Conservation (phyloP, 1,140 invertebrate genomes). For the Prorops nasuta region DNA sequence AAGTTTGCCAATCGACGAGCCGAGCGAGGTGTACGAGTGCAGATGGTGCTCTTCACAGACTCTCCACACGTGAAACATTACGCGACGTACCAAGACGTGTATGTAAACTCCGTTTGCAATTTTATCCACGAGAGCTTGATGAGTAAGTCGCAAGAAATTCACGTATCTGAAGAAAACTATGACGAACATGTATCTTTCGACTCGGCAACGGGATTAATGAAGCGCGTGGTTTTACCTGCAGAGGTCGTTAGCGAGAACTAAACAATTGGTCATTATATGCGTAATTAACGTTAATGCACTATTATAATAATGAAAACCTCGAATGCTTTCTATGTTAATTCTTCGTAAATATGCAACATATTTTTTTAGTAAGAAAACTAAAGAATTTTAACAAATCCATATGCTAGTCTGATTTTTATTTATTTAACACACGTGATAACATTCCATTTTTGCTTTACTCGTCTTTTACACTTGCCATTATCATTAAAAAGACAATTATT, state of each 20-base stretch:
- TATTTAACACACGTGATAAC: no score
- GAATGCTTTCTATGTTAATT: constrained; percentile 4
- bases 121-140: constrained; percentile 63
- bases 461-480: no score
- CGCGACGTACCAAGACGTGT: constrained; percentile 61
- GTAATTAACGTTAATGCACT: constrained; percentile 3
- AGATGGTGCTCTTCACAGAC: constrained; percentile 64
- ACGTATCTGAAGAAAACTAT: constrained; percentile 1
- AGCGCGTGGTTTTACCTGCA: constrained; percentile 35
- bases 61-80: constrained; percentile 72
- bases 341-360: constrained; percentile 13
- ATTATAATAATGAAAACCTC: constrained; percentile 3
- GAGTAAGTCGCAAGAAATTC: constrained; percentile 1
- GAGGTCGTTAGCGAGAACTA: constrained; percentile 25
- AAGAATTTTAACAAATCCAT: no score
- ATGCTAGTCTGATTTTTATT: no score
- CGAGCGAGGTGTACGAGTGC: constrained; percentile 62
- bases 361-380: neutral
- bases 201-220: constrained; percentile 24
- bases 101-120: constrained; percentile 61
- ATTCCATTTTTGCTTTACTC: no score
- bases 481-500: no score
- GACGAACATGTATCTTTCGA: constrained; percentile 18
- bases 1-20: constrained; percentile 61
- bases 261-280: constrained; percentile 12